These are phyloP conservation scores for Oscheius sp. DNA, from an alignment of 2,888 invertebrate genomes.

Conservation along the genomic window DNA sequence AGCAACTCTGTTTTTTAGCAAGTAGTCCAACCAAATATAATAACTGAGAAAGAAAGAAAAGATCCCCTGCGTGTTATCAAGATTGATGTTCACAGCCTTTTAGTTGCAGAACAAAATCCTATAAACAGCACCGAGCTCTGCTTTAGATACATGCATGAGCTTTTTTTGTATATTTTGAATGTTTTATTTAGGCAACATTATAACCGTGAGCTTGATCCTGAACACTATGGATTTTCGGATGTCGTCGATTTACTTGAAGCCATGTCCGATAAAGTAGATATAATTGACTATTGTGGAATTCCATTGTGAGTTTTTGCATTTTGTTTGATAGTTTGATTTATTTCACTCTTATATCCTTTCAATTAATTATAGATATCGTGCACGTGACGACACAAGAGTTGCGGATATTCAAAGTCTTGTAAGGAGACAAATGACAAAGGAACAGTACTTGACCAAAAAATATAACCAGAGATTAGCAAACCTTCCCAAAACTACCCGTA, in stretches of 20 bases:
- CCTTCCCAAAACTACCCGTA: too few relatives aligned
- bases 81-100: not conserved
- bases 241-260: slow-evolving; percentile 4
- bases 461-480: not conserved
- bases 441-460: not conserved
- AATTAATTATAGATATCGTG: slow-evolving; percentile 2
- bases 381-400: not conserved
- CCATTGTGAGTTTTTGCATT: not conserved
- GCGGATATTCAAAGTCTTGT: slow-evolving; percentile 9
- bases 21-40: not conserved
- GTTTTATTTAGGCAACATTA: not conserved
- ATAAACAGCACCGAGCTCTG: not conserved
- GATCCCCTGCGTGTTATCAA: slow-evolving; percentile 14
- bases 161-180: not conserved
- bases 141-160: not conserved
- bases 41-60: not conserved
- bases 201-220: not conserved
- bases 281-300: not conserved
- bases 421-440: slow-evolving; percentile 3
- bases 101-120: not conserved
- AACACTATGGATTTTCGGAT: not conserved
- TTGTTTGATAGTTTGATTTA: too few relatives aligned
- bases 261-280: slow-evolving; percentile 8
- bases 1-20: not conserved
- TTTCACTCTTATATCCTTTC: too few relatives aligned